Evolutionary conservation across 2,888 invertebrate species (phyloP), one percentile per base, ranked within the genome.

Genomic region (Nemapogon koenigi): DNA sequence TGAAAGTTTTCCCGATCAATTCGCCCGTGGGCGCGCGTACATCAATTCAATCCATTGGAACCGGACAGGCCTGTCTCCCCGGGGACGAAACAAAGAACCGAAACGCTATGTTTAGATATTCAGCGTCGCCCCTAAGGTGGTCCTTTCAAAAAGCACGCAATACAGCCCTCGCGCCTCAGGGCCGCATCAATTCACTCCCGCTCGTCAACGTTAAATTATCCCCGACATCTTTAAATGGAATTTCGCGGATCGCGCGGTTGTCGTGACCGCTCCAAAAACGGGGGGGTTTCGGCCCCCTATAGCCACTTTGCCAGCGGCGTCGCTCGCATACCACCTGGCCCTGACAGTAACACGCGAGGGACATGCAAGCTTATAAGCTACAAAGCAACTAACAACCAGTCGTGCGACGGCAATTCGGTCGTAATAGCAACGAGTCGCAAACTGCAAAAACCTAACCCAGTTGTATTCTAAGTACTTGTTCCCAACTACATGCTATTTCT

Each of bases 221-320:
- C 71, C 67, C 63, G 72, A 73, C 76, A 64, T 75, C 75, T 76
- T 75, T 72, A 75, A 76, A 73, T 75, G 75, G 75, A 72, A 70
- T 71, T 70, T 65, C 72, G 73, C 73, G 75, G 62, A 60, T 59
- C 60, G 59, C 58, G 59, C 60, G 70, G 59, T 62, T 68, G 56
- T 60, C 62, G 58, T 55, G 53, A 53, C 54, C 61, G 60, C 54
- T 55, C 56, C 49, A 58, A 51, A n/a, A 13, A 16, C 57, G 59
- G 55, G 52, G 59, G 57, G 59, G 53, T 57, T 59, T 52, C 49
- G 52, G 54, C 49, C 53, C 56, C 57, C 51, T 19, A 22, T 13
- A 8, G 16, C 19, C 33, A 11, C 39, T 47, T 52, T 51, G 52
- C 52, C 49, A 50, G 51, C 48, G n/a, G n/a, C 51, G 54, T 55